Evolutionary conservation across 2,888 invertebrate genomes (phyloP), one percentile per base, ranked within the genome.

Genomic region (Entomobrya multifasciata): DNA sequence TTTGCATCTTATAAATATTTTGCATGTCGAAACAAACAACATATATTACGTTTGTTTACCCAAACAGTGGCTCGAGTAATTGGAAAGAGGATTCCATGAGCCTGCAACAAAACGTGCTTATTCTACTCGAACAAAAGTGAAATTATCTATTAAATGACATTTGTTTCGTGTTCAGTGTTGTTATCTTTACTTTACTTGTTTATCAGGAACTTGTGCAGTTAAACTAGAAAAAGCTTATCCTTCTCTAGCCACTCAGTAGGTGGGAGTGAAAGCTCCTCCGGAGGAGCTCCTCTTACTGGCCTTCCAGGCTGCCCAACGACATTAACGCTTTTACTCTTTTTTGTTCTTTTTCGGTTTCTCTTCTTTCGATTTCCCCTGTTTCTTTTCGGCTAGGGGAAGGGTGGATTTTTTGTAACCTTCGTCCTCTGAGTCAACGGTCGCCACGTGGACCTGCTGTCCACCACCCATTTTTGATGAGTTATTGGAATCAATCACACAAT

Each of bases 401-500:
- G 91, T 91, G 60, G 91, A 90, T 85, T 90, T 90, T 86, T 90
- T 90, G 83, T 91, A 91, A 77, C 93, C 93, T 91, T 96, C 95
- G 90, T 96, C 94, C 93, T 97, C 97, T 92, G 96, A 94, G 93
- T 97, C 96, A 92, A 97, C 97, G 87, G 97, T 97, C 91, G 97
- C 96, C 93, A 97, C 96, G 94, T 96, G 97, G 93, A 96, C 95
- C 94, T 97, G 96, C 92, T 91, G 91, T 86, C 91, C 91, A 89
- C 91, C 92, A 62, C 91, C 91, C 91, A 91, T 91, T 84, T 80
- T 89, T 78, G 67, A 27, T 10, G 82, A 70, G 49, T 55, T 86
- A 22, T 47, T 67, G 52, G 76, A 41, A 41, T 78, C 83, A 36
- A 30, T 80, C 87, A 87, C 84, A n/a, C n/a, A n/a, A n/a, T n/a